A percentile compares a stretch with the other conserved stretches of the same genome.
Conservation (phyloP, 2,888 invertebrate species). For the Coecobrya sp. region DNA sequence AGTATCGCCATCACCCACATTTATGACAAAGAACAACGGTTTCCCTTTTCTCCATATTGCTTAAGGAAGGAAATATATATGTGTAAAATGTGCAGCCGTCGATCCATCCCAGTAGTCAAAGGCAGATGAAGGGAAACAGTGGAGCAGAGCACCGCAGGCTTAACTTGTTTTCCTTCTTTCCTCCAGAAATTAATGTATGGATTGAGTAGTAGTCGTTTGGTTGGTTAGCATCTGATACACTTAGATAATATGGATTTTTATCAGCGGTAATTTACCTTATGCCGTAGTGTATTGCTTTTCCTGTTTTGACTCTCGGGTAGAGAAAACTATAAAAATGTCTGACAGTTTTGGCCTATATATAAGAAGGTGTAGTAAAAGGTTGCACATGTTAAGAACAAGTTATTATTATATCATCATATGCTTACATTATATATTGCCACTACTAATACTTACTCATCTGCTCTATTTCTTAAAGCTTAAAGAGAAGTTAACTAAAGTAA, state of each 20-base stretch:
- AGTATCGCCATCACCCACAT: conserved; percentile 31
- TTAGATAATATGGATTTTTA: conserved; percentile 20
- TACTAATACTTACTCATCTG: conserved; percentile 9
- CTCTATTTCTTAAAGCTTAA: conserved; percentile 17
- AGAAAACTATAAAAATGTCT: background rate
- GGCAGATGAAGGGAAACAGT: conserved; percentile 8
- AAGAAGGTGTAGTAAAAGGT: background rate
- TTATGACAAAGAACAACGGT: conserved; percentile 2
- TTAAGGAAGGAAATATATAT: background rate
- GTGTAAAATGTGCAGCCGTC: conserved; percentile 23
- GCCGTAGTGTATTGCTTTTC: background rate
- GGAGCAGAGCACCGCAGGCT: conserved; percentile 19
- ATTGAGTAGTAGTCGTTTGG: background rate
- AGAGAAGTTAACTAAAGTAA: conserved; percentile 67
- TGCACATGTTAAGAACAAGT: background rate
- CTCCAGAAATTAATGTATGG: conserved; percentile 22
- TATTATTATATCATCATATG: background rate
- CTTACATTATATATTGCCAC: background rate
- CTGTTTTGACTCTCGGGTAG: background rate
- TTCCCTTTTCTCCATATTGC: background rate
- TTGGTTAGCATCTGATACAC: conserved; percentile 33
- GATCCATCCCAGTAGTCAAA: conserved; percentile 43
- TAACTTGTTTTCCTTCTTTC: conserved; percentile 19
- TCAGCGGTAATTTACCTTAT: conserved; percentile 52
- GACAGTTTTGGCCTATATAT: background rate